Conservation (phyloP, 2,888 invertebrate species). For the Lasioglossum leucozonium region DNA sequence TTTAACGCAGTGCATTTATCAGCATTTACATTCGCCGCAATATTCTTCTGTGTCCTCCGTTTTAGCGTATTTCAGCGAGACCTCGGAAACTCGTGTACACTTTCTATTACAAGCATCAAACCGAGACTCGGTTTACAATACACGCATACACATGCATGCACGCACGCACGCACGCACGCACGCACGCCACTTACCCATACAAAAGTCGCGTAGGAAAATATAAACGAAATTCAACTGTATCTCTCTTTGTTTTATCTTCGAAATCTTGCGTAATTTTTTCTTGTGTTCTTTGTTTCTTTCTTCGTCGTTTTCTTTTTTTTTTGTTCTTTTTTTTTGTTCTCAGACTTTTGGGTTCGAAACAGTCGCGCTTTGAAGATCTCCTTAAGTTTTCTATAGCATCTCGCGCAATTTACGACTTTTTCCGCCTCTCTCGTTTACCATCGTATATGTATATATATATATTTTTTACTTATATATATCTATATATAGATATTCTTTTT, state of each 20-base stretch:
- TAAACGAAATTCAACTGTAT: conserved; percentile 72
- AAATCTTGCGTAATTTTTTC: conserved; percentile 34
- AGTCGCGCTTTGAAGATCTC: conserved; percentile 37
- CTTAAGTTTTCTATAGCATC: conserved; percentile 7
- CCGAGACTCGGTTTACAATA: conserved; percentile 44
- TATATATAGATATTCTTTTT: conserved; percentile 27
- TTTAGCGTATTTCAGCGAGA: conserved; percentile 21
- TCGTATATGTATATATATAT: conserved; percentile 4
- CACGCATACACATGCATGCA: conserved; percentile 30
- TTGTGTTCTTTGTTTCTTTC: neutral
- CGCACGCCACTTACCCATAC: conserved; percentile 59
- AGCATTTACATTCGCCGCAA: conserved; percentile 13
- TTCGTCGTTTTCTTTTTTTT: conserved; percentile 27
- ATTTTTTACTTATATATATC: conserved; percentile 8
- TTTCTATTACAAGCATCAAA: conserved; percentile 45
- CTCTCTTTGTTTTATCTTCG: conserved; percentile 44
- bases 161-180: conserved; percentile 23
- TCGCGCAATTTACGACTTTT: neutral
- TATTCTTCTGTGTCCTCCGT: conserved; percentile 5
- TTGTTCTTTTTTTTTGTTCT: conserved; percentile 54
- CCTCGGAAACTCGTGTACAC: conserved; percentile 20
- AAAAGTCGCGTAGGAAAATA: conserved; percentile 77
- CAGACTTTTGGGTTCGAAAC: conserved; percentile 72
- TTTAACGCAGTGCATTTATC: conserved; percentile 23
- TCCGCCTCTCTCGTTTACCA: neutral